Base-by-base conservation (phyloP, 2,113 vertebrate species). In the Albula glossodonta region DNA sequence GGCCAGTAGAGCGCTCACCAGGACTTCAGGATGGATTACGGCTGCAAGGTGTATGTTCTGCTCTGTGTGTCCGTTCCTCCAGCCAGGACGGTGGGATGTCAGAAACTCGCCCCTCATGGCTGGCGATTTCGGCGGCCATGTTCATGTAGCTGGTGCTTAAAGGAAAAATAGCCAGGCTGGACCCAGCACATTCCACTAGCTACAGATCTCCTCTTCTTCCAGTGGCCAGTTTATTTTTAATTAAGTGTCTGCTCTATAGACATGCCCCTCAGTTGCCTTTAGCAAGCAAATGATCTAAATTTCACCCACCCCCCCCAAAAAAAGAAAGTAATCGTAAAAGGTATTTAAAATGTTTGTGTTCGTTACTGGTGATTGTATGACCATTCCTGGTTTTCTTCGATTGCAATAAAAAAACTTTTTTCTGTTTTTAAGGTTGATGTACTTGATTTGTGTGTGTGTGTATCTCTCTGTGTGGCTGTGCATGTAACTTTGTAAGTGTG, bases 1-100 rank as follows among this genome's bases (percentile, higher is more conserved):
- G 98, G 98, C 51, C 98, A 99, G 91, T 99, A 93, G 96, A 87
- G 9, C 0, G 9, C 60, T 25, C 70, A 63, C 86, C 74, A 63
- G 53, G 88, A 86, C 82, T 83, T 81, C 2, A 63, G 3, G 57
- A 90, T 74, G 86, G 4, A 60, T 88, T 90, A 87, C 80, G 86
- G 82, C 56, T 91, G 86, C 86, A 88, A 84, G 74, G 49, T 83
- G 88, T 88, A 87, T 85, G 52, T 48, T 60, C 53, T 51, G 19
- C n/a, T 7, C 1, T 22, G 80, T 51, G 31, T 41, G 15, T n/a
- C 5, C n/a, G 8, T 70, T 57, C 11, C 15, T 5, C 17, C 60
- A 19, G 60, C 60, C 4, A 19, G 60, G 4, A 12, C 7, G 17
- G 7, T 19, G 4, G 60, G 15, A 66, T 0, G 60, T 5, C 31